Conservation (phyloP, 2,113 vertebrate genomes). For the Ginglymostoma cirratum region DNA sequence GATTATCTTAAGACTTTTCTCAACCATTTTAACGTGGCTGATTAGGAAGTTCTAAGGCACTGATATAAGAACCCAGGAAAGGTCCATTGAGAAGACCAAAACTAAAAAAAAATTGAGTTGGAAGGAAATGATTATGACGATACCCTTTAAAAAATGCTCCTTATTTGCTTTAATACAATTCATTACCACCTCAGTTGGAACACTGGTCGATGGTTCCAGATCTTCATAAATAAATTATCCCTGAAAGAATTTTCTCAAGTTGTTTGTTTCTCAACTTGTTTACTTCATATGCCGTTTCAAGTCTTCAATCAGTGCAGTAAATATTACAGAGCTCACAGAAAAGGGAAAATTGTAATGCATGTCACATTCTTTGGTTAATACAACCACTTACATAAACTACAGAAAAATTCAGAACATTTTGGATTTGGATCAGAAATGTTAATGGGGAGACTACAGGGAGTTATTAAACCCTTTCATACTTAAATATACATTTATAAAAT, state of each 20-base stretch:
- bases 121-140: not conserved
- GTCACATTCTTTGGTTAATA: constrained; percentile 31
- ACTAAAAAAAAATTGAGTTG: not conserved
- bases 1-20: not conserved
- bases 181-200: not conserved
- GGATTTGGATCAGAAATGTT: constrained; percentile 7
- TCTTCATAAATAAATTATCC: not conserved
- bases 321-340: not conserved
- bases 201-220: not conserved
- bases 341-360: constrained; percentile 15
- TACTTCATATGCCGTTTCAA: constrained; percentile 5
- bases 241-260: not conserved
- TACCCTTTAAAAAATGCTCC: not conserved
- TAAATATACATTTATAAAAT: constrained; percentile 7
- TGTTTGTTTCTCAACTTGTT: not conserved
- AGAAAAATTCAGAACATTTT: constrained; percentile 28
- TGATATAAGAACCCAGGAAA: not conserved
- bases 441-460: constrained; percentile 9
- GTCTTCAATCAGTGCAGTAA: not conserved
- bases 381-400: constrained; percentile 25
- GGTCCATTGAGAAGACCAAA: not conserved
- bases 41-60: not conserved
- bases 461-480: constrained; percentile 7
- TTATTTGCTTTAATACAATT: not conserved
- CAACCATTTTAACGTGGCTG: not conserved